A percentile compares a stretch with the other conserved stretches of the same genome.
These are phyloP conservation scores for Peromyscus californicus DNA, from an alignment of 2,113 vertebrate genomes.

Conservation along the genomic window DNA sequence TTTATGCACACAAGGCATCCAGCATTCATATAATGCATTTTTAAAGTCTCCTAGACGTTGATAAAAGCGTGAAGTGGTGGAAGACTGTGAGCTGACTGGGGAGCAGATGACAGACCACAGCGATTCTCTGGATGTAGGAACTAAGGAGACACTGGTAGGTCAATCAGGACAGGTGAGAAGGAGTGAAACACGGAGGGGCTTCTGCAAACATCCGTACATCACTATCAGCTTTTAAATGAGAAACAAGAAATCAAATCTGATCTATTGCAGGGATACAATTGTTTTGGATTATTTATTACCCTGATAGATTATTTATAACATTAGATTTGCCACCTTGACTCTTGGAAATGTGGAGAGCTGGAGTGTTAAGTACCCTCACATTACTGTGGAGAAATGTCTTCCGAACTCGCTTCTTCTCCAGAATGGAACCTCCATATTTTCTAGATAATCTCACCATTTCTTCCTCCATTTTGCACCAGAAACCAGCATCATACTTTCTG, in stretches of 20 bases:
- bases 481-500: background rate
- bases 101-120: background rate
- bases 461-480: background rate
- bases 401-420: background rate
- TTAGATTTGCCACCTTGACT: background rate
- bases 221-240: background rate
- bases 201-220: background rate
- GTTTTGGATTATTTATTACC: background rate
- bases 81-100: background rate
- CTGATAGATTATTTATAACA: background rate
- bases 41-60: background rate
- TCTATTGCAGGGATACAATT: background rate
- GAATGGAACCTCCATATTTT: too few relatives aligned
- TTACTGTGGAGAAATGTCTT: background rate
- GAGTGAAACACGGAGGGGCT: background rate
- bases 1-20: background rate
- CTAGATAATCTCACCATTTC: background rate
- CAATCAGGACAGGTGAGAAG: background rate
- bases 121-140: background rate
- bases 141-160: background rate
- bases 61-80: background rate
- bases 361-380: background rate
- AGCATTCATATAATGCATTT: conserved; percentile 4
- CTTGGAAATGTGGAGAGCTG: background rate
- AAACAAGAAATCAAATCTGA: background rate